A percentile compares a stretch with the other conserved stretches of the same genome.
Conservation (phyloP, 2,888 invertebrate genomes). For the Dastarcus helophoroides region DNA sequence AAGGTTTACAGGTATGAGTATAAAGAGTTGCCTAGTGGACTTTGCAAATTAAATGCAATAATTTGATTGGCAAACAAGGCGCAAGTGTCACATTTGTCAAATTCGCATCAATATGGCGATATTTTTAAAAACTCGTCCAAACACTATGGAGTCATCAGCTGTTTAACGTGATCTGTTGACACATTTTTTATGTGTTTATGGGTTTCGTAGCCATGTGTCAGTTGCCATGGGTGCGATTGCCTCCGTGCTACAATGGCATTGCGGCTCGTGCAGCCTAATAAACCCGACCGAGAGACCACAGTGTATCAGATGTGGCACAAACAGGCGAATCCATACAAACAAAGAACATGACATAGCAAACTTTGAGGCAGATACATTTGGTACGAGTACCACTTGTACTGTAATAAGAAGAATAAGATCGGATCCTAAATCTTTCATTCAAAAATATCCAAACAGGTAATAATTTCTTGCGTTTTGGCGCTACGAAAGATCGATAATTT, state of each 20-base stretch:
- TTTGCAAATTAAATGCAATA: too few relatives aligned
- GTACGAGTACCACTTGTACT: constrained; percentile 30
- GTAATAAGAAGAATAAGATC: constrained; percentile 25
- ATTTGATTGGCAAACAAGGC: too few relatives aligned
- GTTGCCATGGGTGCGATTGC: constrained; percentile 80
- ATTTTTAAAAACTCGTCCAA: neutral
- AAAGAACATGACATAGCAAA: constrained; percentile 25
- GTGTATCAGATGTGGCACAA: constrained; percentile 73
- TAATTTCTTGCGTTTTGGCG: too few relatives aligned
- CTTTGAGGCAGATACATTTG: constrained; percentile 19
- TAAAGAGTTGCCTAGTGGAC: too few relatives aligned
- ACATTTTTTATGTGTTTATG: constrained; percentile 16
- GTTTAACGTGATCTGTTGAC: constrained; percentile 19
- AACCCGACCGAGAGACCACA: constrained; percentile 76
- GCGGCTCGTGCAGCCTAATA: constrained; percentile 76
- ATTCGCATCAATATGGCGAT: constrained; percentile 2
- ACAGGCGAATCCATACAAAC: constrained; percentile 39
- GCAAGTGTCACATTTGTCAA: constrained; percentile 1
- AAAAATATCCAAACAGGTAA: too few relatives aligned
- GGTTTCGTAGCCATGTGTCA: constrained; percentile 37
- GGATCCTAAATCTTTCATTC: neutral
- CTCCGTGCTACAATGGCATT: constrained; percentile 89
- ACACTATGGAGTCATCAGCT: constrained; percentile 18
- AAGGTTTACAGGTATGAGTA: too few relatives aligned
- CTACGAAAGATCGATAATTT: too few relatives aligned